Evolutionary conservation across 2,888 invertebrate genomes (phyloP), one percentile per base, ranked within the genome.

Genomic region (Galeopsomyia nigrocyanea): DNA sequence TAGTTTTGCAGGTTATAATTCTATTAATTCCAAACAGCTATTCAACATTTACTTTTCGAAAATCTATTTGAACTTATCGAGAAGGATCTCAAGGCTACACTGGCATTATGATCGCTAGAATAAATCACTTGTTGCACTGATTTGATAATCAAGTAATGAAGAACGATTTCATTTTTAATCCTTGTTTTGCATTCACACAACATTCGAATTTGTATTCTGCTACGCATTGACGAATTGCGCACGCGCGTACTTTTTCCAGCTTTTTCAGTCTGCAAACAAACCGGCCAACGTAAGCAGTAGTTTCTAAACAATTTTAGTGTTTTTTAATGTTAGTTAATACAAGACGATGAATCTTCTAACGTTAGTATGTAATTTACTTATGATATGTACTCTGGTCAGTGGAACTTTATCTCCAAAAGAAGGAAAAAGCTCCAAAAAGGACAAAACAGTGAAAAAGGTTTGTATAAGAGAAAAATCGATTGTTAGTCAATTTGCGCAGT

Each of bases 341-440:
- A 31, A n/a, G 68, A 49, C 60, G 62, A 74, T 75, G 74, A 71
- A 74, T 67, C 26, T 67, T 21, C 19, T 58, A 3, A 19, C 61
- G 19, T 39, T 69, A 64, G 14, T 57, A 39, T 63, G 62, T 46
- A 57, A 19, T 57, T 66, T 76, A 49, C 68, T 68, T 26, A 56
- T 76, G 9, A 26, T 73, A 21, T 10, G 64, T 31, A 31, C 57
- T 16, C 14, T 58, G n/a, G 64, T 65, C 0, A 19, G 49, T 66
- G 74, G 75, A 22, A 77, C 77, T 49, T 62, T 77, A 46, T 72
- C 73, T 10, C 77, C 77, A 1, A 68, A 49, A 0, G 50, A 67
- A 39, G 63, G 50, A 16, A 73, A 76, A 57, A 66, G 47, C 47
- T 10, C 19, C 2, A 69, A 61, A 26, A 76, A 69, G 26, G 67